Percentiles rank a stretch among this genome's conserved stretches.
Conservation (phyloP, 2,888 invertebrate species). For the Xestia xanthographa region DNA sequence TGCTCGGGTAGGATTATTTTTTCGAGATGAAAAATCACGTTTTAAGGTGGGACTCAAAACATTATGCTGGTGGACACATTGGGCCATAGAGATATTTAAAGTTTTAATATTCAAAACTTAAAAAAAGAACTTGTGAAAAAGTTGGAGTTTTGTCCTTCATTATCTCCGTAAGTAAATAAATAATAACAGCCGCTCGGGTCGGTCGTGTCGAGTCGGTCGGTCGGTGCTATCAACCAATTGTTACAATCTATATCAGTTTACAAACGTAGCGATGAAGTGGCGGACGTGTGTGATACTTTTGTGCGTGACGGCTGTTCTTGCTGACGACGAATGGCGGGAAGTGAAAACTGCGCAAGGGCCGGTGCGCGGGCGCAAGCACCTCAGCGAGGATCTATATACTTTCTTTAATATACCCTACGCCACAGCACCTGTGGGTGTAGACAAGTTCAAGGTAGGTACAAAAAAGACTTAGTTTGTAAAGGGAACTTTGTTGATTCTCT, state of each 20-base stretch:
- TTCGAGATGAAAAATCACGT: no score
- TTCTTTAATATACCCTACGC: conserved; percentile 78
- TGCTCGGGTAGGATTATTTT: no score
- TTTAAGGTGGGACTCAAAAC: no score
- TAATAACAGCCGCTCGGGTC: no score
- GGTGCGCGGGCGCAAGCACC: conserved; percentile 68
- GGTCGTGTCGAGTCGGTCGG: no score
- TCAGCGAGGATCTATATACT: conserved; percentile 63
- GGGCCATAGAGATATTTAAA: no score
- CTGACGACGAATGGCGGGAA: conserved; percentile 58
- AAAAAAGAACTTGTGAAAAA: no score
- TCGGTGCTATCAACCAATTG: background rate
- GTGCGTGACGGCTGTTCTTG: conserved; percentile 20
- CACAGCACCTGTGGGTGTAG: conserved; percentile 70
- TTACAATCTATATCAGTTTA: conserved; percentile 2
- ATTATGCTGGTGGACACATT: no score
- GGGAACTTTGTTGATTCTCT: no score
- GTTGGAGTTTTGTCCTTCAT: no score
- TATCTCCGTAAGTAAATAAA: no score
- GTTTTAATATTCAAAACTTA: no score
- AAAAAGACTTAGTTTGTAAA: background rate
- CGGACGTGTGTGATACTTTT: conserved; percentile 34
- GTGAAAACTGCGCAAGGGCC: conserved; percentile 56
- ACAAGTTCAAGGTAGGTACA: conserved; percentile 69
- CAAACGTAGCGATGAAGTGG: conserved; percentile 42